Evolutionary conservation across 2,888 invertebrate genomes (phyloP), one percentile per base, ranked within the genome.

Genomic region (Ferrisia virgata): DNA sequence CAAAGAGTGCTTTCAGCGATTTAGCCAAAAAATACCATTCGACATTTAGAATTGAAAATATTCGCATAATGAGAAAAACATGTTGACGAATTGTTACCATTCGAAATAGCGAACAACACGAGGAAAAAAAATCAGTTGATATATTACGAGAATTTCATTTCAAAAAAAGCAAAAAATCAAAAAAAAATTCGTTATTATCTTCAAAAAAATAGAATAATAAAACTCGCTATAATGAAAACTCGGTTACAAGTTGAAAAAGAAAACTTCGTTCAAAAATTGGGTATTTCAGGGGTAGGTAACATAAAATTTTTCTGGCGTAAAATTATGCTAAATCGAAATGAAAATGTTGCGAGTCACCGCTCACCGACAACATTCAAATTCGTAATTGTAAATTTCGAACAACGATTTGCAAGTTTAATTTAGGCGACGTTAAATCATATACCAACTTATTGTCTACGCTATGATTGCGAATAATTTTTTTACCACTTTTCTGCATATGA

Each of bases 171-270:
- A 76, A 72, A 58, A 33, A 76, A 76, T 76, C 36, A 76, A 36
- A 76, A 18, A 76, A 72, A 76, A 76, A 18, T 36, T 76, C 72
- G 36, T 76, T 76, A 76, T 76, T 76, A 76, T 76, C 36, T 76
- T 36, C 72, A 76, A 22, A 69, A 76, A 76, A 76, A 76, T 76
- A 76, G 72, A 76, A 76, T 76, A 76, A 76, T 76, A 76, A 76
- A 76, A 76, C 36, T 36, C 36, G 72, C 72, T 76, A 76, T 36
- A 76, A 76, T 28, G 72, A 76, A 76, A 76, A 76, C 72, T 76
- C 22, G 72, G 72, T 76, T 76, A 76, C 72, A 76, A 76, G 36
- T 76, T 76, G 69, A 36, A 76, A 76, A 76, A 76, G 72, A 76
- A 76, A 76, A 76, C 33, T 76, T 36, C 6, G 33, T 76, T 76